Base-by-base conservation (phyloP, 2,888 invertebrate species). In the Tuberolachnus salignus region DNA sequence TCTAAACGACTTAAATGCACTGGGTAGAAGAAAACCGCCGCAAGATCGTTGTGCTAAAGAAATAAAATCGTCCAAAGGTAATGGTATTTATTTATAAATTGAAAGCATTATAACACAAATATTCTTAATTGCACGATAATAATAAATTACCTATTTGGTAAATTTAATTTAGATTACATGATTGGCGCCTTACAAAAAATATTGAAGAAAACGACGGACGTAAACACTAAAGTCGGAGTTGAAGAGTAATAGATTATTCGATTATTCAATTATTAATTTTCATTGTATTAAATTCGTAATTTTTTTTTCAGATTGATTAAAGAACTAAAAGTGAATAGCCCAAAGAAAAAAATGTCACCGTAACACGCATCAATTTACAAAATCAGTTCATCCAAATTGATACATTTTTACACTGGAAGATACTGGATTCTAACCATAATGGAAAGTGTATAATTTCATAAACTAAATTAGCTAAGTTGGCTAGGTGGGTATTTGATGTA, bases 231-330 rank as follows among this genome's bases (percentile, higher is more conserved):
- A 53, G n/a, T 8, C 8, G 73, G 51, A 34, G 63, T 73, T 1
- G 51, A 63, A 42, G 73, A 73, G 73, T 73, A 72, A n/a, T 51
- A 3, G 16, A 10, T 8, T n/a, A 1, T 16, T 42, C 42, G 0
- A 57, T 11, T 19, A n/a, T 10, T 3, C 1, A 19, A 19, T 1
- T 42, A 14, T 34, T 69, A 4, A 57, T 1, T 19, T 13, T 1
- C 13, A 59, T 34, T 19, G 6, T n/a, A 11, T 51, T 10, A 49
- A 51, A 26, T 53, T 10, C 0, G n/a, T 19, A 0, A 2, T 51
- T 63, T 59, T 59, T 1, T 13, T 59, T 73, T 51, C 51, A 73
- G 73, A 21, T 53, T 73, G 3, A 73, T 73, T 23, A 73, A 73
- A 63, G 63, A 63, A 9, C 42, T 73, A 13, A 63, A 42, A 53